Evolutionary conservation across 1,140 invertebrate species (phyloP).

Genomic region (Vanessa tameamea): DNA sequence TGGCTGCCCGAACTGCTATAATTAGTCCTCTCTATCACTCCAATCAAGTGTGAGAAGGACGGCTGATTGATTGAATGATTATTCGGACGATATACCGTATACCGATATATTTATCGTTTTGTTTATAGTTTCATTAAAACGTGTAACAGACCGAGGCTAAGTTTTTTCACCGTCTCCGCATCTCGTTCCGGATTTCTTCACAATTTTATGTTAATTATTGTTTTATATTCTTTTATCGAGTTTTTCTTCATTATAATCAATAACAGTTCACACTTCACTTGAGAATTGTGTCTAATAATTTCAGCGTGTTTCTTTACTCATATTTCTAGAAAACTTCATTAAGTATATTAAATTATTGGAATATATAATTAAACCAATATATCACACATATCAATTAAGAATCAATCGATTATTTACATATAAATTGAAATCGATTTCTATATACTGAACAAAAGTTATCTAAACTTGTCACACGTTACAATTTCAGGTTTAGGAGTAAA

Average conservation of each 20-base stretch:
- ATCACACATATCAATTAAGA: too few species aligned
- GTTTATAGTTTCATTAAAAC: slow-evolving; percentile 49
- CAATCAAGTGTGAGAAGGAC: slow-evolving; percentile 25
- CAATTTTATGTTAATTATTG: slow-evolving; percentile 32
- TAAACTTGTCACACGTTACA: too few species aligned
- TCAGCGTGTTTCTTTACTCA: slow-evolving; percentile 19
- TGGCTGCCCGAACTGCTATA: slow-evolving; percentile 30
- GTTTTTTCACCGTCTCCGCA: slow-evolving; percentile 38
- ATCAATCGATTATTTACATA: too few species aligned
- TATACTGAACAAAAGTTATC: too few species aligned
- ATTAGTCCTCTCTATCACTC: slow-evolving; percentile 36
- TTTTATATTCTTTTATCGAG: slow-evolving; percentile 29
- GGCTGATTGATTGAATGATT: slow-evolving; percentile 44
- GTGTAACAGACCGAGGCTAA: slow-evolving; percentile 42
- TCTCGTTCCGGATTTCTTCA: slow-evolving; percentile 30
- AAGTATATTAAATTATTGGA: neutral
- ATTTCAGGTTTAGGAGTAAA: too few species aligned
- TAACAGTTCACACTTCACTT: slow-evolving; percentile 34
- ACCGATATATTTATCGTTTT: slow-evolving; percentile 48
- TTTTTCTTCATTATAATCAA: slow-evolving; percentile 33
- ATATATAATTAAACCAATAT: too few species aligned
- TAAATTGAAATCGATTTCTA: too few species aligned
- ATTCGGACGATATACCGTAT: slow-evolving; percentile 40
- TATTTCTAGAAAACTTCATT: neutral
- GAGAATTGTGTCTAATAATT: slow-evolving; percentile 32